Conservation (phyloP, 2,113 vertebrate genomes). For the Paratilapia polleni region DNA sequence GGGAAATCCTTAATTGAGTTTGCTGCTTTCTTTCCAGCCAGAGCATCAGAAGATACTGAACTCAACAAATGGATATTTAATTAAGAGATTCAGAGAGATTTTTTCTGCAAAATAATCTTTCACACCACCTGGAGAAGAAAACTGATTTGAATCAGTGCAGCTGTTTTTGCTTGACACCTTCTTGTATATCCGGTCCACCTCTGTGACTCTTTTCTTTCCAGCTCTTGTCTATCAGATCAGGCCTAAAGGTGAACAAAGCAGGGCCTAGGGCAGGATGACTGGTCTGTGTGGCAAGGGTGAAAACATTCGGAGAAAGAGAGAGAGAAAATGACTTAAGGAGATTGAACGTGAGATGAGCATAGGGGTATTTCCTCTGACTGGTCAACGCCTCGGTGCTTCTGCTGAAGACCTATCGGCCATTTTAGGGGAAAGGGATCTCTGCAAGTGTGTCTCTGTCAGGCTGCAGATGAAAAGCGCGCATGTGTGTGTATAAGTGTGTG, state of each 20-base stretch:
- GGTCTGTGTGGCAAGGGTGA: not conserved
- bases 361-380: not conserved
- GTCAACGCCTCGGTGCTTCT: not conserved
- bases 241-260: not conserved
- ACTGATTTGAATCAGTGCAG: not conserved
- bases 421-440: constrained; percentile 38
- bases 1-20: not conserved
- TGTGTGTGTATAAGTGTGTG: constrained; percentile 6
- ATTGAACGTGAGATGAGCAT: not conserved
- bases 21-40: rapidly evolving
- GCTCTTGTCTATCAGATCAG: not conserved
- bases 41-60: not conserved
- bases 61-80: not conserved
- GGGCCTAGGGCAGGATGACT: not conserved
- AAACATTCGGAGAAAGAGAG: not conserved
- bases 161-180: not conserved
- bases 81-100: not conserved
- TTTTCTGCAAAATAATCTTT: not conserved
- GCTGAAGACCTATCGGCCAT: constrained; percentile 30
- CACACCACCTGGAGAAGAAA: not conserved
- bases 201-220: not conserved
- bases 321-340: not conserved
- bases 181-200: not conserved
- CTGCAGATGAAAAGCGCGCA: not conserved
- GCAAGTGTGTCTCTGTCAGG: not conserved